phyloP scores from a whole-genome alignment of 35 echinoderm and acorn worm species.

The Apostichopus parvimensis region DNA sequence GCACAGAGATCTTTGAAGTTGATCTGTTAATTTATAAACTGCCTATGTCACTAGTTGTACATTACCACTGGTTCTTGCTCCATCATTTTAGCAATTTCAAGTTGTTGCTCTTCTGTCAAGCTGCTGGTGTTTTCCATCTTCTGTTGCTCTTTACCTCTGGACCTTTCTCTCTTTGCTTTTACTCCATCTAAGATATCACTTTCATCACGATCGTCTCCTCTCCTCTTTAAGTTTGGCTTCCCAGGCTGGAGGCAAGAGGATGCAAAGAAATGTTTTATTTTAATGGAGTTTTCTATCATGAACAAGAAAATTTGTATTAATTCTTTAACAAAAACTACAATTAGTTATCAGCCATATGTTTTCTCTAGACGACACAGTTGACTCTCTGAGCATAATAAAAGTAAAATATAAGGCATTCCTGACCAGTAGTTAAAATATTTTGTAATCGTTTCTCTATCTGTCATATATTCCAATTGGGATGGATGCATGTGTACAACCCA shows the following conservation, averaged over 20 bases:
- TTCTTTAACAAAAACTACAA: too few species aligned
- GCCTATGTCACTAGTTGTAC: neutral
- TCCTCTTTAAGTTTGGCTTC: constrained; percentile 89
- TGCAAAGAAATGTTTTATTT: too few species aligned
- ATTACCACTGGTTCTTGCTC: constrained; percentile 97
- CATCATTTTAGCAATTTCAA: constrained; percentile 78
- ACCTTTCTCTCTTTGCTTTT: constrained; percentile 20
- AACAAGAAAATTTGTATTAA: too few species aligned
- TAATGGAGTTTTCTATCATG: too few species aligned
- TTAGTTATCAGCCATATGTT: too few species aligned
- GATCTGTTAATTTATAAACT: neutral
- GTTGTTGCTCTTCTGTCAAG: constrained; percentile 80
- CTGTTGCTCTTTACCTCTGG: neutral
- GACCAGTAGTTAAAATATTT: too few species aligned
- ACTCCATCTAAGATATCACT: neutral
- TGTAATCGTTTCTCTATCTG: too few species aligned
- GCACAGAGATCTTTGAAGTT: neutral
- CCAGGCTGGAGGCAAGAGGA: constrained; percentile 61
- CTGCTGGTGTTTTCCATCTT: neutral
- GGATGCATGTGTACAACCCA: too few species aligned
- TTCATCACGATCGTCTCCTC: constrained; percentile 56
- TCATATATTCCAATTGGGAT: too few species aligned
- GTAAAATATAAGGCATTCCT: too few species aligned
- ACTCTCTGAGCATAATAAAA: too few species aligned
- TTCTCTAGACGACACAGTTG: too few species aligned